Percentiles rank a stretch among this genome's conserved stretches.
phyloP scores from a whole-genome alignment of 2,797 vertebrate species.

The Iguana delicatissima region DNA sequence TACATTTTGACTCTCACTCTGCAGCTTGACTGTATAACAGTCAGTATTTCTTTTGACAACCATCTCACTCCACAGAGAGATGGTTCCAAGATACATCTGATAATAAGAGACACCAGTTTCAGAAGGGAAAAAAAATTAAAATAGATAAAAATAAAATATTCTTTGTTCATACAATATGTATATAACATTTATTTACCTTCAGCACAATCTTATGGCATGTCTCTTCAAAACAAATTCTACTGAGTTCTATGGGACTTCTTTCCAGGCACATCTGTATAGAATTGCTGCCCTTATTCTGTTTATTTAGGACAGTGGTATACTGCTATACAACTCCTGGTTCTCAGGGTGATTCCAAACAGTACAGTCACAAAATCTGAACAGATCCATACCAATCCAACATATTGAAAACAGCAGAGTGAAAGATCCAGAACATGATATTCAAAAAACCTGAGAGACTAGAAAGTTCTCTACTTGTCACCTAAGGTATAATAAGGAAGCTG shows the following conservation, averaged over 20 bases:
- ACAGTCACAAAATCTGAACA: neutral
- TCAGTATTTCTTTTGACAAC: neutral
- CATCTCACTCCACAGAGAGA: neutral
- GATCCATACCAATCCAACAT: neutral
- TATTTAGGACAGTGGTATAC: neutral
- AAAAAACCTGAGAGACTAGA: neutral
- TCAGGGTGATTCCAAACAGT: neutral
- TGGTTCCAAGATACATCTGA: neutral
- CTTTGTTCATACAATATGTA: too few relatives aligned
- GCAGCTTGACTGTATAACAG: neutral
- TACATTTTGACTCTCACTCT: neutral
- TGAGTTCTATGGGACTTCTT: too few relatives aligned
- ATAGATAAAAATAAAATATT: neutral
- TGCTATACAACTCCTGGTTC: neutral
- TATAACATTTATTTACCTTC: neutral
- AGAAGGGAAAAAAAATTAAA: neutral
- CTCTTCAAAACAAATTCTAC: neutral
- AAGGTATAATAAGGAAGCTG: neutral
- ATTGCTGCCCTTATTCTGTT: too few relatives aligned
- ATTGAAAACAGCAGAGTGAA: neutral
- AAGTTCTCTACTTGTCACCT: neutral
- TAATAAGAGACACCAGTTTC: neutral
- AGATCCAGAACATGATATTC: neutral
- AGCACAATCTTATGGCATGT: neutral
- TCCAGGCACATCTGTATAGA: too few relatives aligned